A percentile compares a stretch with the other conserved stretches of the same genome.
phyloP scores from a whole-genome alignment of 1,140 invertebrate genomes.

The Phthorimaea operculella region DNA sequence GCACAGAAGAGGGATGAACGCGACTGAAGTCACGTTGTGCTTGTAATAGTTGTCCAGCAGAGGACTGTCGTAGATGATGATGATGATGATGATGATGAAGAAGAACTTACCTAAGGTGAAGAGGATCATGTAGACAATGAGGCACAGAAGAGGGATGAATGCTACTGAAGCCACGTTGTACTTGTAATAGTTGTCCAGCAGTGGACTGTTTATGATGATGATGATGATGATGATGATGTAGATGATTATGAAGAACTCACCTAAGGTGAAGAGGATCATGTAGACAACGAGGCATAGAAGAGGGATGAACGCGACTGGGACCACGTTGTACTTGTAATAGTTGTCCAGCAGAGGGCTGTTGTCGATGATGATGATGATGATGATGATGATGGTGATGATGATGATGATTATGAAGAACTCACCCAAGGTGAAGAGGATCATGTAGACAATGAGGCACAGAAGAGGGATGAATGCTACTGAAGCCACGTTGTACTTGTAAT shows the following conservation, averaged over 20 bases:
- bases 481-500: conserved; percentile 46
- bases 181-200: conserved; percentile 48
- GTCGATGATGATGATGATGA: too few relatives aligned
- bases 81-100: too few relatives aligned
- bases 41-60: conserved; percentile 48
- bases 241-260: too few relatives aligned
- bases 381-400: too few relatives aligned
- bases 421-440: conserved; percentile 58
- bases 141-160: conserved; percentile 49
- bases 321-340: conserved; percentile 46
- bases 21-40: conserved; percentile 39
- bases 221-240: too few relatives aligned
- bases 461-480: conserved; percentile 48
- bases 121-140: conserved; percentile 56
- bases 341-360: conserved; percentile 46
- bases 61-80: too few relatives aligned
- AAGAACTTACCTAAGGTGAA: conserved; percentile 53
- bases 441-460: conserved; percentile 53
- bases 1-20: conserved; percentile 51
- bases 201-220: too few relatives aligned
- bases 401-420: too few relatives aligned
- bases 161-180: conserved; percentile 42
- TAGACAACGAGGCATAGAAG: conserved; percentile 53
- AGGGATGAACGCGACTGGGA: conserved; percentile 44
- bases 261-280: conserved; percentile 57